Evolutionary conservation across 2,113 vertebrate genomes (phyloP).

Genomic region (Indicator maculatus): DNA sequence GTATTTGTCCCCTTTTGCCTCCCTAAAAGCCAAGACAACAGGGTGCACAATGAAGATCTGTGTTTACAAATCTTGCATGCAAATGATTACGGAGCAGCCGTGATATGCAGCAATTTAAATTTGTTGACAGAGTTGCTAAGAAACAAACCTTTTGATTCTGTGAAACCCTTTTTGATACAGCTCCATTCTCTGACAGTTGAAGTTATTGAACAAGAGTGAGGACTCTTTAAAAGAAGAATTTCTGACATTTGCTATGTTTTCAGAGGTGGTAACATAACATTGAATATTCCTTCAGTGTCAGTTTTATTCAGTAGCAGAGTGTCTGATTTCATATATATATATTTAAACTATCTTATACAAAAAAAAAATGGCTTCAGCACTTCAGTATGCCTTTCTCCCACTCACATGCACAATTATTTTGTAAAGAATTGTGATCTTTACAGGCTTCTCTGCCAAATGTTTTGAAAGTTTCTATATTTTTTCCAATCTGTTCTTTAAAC

Average conservation of each 20-base stretch:
- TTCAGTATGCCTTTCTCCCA: conserved; percentile 28
- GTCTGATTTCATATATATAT: conserved; percentile 53
- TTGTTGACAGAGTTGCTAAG: conserved; percentile 74
- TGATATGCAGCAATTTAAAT: conserved; percentile 68
- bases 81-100: conserved; percentile 53
- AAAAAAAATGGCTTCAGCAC: conserved; percentile 43
- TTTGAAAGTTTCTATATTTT: conserved; percentile 55
- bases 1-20: conserved; percentile 38
- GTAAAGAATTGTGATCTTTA: conserved; percentile 65
- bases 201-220: conserved; percentile 76
- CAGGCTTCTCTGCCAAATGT: conserved; percentile 58
- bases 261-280: conserved; percentile 63
- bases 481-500: conserved; percentile 55
- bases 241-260: conserved; percentile 74
- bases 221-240: conserved; percentile 66
- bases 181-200: conserved; percentile 64
- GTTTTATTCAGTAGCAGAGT: conserved; percentile 38
- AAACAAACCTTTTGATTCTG: conserved; percentile 71
- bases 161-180: conserved; percentile 70
- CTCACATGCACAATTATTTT: conserved; percentile 37
- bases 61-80: conserved; percentile 73
- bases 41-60: conserved; percentile 55
- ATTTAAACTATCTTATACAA: conserved; percentile 45
- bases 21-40: conserved; percentile 47
- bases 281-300: conserved; percentile 70